These are phyloP conservation scores for Edolisoma coerulescens DNA, from an alignment of 2,113 vertebrate species.

Conservation along the genomic window DNA sequence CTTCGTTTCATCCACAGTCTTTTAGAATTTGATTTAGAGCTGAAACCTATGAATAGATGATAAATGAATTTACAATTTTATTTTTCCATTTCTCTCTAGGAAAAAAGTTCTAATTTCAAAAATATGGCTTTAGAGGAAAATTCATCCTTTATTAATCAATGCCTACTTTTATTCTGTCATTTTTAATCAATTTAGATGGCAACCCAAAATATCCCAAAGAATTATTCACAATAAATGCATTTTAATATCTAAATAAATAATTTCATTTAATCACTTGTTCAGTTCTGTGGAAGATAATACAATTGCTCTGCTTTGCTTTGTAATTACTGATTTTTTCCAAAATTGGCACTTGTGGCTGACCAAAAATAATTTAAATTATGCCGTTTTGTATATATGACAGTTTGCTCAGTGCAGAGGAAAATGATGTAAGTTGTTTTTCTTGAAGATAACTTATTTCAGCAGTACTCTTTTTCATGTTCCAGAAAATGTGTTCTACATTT, in stretches of 20 bases:
- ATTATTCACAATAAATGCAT: neutral
- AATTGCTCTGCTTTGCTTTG: neutral
- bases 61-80: constrained; percentile 6
- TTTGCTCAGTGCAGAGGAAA: neutral
- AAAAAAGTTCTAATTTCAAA: neutral
- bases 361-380: neutral
- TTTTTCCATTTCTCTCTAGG: constrained; percentile 7
- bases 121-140: neutral
- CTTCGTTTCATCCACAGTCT: constrained; percentile 1
- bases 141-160: neutral
- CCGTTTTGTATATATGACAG: neutral
- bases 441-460: neutral
- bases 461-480: neutral
- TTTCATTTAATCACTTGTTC: neutral
- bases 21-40: constrained; percentile 16
- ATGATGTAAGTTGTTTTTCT: neutral
- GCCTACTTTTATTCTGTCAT: neutral
- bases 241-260: neutral
- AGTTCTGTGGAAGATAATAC: neutral
- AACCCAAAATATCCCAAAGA: neutral
- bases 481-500: neutral
- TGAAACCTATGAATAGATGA: neutral
- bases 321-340: neutral
- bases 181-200: neutral
- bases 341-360: neutral